A percentile compares a stretch with the other conserved stretches of the same genome.
These are phyloP conservation scores for Sebastes itinus DNA, from an alignment of 2,797 vertebrate species.

Conservation along the genomic window DNA sequence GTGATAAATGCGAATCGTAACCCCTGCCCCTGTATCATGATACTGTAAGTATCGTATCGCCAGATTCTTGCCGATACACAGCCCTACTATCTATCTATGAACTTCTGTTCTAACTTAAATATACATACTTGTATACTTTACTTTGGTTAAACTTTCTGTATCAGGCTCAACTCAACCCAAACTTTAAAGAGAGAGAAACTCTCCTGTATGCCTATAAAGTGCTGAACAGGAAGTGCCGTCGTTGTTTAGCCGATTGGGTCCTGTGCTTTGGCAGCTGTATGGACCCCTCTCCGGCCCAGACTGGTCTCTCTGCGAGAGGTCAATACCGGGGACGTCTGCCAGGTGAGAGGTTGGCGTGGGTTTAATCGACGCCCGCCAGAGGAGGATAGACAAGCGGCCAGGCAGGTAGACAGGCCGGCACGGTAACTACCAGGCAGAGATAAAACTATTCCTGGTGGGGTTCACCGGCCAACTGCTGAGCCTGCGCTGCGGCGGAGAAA, in stretches of 20 bases:
- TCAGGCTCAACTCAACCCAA: slow-evolving; percentile 3
- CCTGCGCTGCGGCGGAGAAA: slow-evolving; percentile 48
- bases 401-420: slow-evolving; percentile 45
- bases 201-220: not conserved
- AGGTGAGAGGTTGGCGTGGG: slow-evolving; percentile 71
- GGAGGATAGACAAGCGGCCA: slow-evolving; percentile 30
- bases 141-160: not conserved
- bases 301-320: slow-evolving; percentile 63
- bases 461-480: slow-evolving; percentile 60
- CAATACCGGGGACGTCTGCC: slow-evolving; percentile 60
- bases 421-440: slow-evolving; percentile 55
- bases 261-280: slow-evolving; percentile 48
- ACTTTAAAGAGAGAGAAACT: slow-evolving; percentile 23
- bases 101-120: not conserved
- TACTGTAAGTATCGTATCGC: too few species aligned
- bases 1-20: too few species aligned
- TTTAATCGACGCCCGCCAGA: slow-evolving; percentile 67
- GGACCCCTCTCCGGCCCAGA: slow-evolving; percentile 37
- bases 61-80: fast-evolving
- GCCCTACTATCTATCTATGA: not conserved
- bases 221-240: slow-evolving; percentile 25
- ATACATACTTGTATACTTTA: not conserved
- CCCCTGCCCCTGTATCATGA: too few species aligned
- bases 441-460: slow-evolving; percentile 69
- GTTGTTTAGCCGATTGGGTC: slow-evolving; percentile 48